Percentiles rank a stretch among this genome's conserved stretches.
Evolutionary conservation across 2,797 vertebrate species (phyloP).

Genomic region (Florisuga fusca): DNA sequence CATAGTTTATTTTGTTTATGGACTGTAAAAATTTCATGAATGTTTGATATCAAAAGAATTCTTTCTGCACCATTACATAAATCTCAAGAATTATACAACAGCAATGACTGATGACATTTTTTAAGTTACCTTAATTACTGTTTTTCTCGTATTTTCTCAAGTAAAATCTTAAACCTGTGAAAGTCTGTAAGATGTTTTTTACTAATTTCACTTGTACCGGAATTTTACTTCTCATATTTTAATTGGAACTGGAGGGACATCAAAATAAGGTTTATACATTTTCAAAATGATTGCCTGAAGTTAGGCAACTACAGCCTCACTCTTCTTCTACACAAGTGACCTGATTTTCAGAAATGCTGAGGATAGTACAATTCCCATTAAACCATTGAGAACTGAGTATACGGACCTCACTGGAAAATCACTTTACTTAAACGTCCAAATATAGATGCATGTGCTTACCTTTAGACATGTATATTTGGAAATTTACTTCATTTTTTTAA

Average conservation of each 20-base stretch:
- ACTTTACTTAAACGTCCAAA: neutral
- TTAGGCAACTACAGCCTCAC: slow-evolving; percentile 1
- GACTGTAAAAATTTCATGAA: neutral
- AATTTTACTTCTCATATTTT: slow-evolving; percentile 13
- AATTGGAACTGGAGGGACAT: neutral
- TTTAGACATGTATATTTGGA: neutral
- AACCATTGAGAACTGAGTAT: neutral
- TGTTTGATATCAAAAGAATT: neutral
- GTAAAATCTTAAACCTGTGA: neutral
- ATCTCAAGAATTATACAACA: neutral
- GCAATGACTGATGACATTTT: neutral
- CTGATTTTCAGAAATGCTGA: slow-evolving; percentile 44
- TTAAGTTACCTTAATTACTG: neutral
- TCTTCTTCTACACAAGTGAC: slow-evolving; percentile 41
- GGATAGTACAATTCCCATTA: neutral
- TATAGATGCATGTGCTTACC: neutral
- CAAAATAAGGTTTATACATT: neutral
- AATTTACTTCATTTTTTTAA: neutral
- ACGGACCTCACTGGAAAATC: neutral
- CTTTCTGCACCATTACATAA: neutral
- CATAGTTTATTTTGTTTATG: neutral
- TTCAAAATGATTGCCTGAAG: slow-evolving; percentile 32
- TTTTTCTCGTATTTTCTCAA: neutral
- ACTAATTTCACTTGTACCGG: neutral
- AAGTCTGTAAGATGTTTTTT: neutral